Conservation (phyloP, 2,888 invertebrate genomes). For the Periphyllus acericola region DNA sequence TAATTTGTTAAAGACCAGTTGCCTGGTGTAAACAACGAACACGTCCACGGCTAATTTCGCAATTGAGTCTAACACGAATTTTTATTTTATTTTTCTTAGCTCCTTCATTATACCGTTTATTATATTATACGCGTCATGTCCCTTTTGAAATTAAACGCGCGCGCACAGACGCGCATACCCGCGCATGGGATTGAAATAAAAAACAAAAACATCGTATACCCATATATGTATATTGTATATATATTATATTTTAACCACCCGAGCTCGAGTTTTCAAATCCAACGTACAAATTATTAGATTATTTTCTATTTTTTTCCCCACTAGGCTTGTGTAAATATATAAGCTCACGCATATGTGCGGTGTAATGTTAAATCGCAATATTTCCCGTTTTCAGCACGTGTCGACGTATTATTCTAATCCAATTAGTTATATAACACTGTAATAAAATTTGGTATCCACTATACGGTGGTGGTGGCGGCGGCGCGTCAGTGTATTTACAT, state of each 20-base stretch:
- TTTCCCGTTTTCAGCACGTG: too few relatives aligned
- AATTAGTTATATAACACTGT: too few relatives aligned
- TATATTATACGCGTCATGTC: not conserved
- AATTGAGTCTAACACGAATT: constrained; percentile 56
- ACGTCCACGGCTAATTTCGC: constrained; percentile 61
- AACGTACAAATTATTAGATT: not conserved
- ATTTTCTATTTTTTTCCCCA: too few relatives aligned
- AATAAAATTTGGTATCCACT: too few relatives aligned
- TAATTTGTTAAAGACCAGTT: constrained; percentile 56
- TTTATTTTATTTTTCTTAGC: constrained; percentile 10
- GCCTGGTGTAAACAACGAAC: constrained; percentile 60
- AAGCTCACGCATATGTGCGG: too few relatives aligned
- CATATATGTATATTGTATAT: too few relatives aligned
- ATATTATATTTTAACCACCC: constrained; percentile 3
- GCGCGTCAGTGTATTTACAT: too few relatives aligned
- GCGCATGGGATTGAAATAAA: not conserved
- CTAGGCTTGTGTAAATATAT: not conserved
- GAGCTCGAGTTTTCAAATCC: constrained; percentile 11
- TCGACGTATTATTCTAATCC: too few relatives aligned
- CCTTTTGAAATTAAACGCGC: constrained; percentile 39
- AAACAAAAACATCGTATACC: not conserved
- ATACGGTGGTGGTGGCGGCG: too few relatives aligned
- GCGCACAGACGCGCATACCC: not conserved
- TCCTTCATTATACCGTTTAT: not conserved
- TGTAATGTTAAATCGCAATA: too few relatives aligned